Evolutionary conservation across 1,140 invertebrate species (phyloP), one percentile per base, ranked within the genome.

Genomic region (Venustaconcha ellipsiformis): DNA sequence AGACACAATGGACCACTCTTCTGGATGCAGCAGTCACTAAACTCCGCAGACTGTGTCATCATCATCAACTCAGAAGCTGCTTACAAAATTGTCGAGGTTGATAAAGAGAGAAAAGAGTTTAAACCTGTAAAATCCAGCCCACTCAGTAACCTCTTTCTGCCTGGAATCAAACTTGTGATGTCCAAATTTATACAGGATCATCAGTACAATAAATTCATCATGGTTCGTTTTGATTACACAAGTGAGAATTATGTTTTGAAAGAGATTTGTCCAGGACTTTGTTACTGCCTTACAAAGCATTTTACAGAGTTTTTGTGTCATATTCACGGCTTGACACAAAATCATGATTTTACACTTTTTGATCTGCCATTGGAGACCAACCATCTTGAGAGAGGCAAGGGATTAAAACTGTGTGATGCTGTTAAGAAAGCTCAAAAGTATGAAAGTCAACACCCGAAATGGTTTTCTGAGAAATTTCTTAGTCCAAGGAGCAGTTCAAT

Each of bases 161-260:
- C 68, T 14, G 71, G 68, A 55, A 76, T 76, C 17, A 76, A 76
- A 20, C 70, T 68, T 26, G 20, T 76, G 15, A 69, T 57, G n/a
- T 71, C 70, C 26, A 76, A 71, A n/a, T 76, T 76, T 57, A 57
- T 70, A 12, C 69, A 57, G 37, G 74, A 76, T 20, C 68, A 76
- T 17, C 65, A 69, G 30, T 76, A 76, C 58, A 69, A 76, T 67
- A 76, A 76, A 20, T 65, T 70, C 59, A 63, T 76, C 13, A 76
- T 76, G 74, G 69, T 71, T 5, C 71, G 67, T 71, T 76, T 76
- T 67, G 64, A 67, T 17, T 76, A 76, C n/a, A 76, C 74, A 20
- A 64, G 66, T 59, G 74, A 76, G 62, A 23, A 67, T 59, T 76
- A 59, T 58, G 48, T 76, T 37, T 15, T 76, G 58, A 68, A 68